Evolutionary conservation across 2,113 vertebrate genomes (phyloP).

Genomic region (Mus musculus): DNA sequence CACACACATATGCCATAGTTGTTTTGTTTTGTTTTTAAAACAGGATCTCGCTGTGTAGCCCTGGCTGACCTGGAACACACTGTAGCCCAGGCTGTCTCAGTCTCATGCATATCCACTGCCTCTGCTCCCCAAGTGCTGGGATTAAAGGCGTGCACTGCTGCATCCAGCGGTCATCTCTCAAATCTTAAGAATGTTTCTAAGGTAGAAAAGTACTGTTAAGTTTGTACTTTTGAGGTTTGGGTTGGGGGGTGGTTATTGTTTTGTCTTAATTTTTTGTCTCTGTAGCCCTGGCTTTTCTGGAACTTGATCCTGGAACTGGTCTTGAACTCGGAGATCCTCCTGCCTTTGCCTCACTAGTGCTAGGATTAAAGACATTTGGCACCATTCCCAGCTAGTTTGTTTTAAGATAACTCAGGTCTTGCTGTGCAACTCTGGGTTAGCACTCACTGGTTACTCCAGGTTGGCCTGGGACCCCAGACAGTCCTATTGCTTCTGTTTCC

Average conservation of each 20-base stretch:
- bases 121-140: neutral
- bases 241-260: neutral
- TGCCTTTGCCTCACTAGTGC: neutral
- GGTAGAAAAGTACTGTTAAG: neutral
- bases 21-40: neutral
- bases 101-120: neutral
- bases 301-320: neutral
- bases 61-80: neutral
- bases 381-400: neutral
- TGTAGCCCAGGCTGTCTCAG: neutral
- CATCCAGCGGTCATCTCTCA: neutral
- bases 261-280: neutral
- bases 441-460: neutral
- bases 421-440: neutral
- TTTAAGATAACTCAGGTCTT: neutral
- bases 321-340: neutral
- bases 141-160: neutral
- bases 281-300: neutral
- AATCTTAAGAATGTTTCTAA: slow-evolving; percentile 54
- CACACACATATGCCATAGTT: neutral
- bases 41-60: neutral
- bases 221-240: neutral
- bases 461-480: neutral
- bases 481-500: neutral
- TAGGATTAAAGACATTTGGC: neutral